These are phyloP conservation scores for Philaethria dido DNA, from an alignment of 2,888 invertebrate species.

Conservation along the genomic window DNA sequence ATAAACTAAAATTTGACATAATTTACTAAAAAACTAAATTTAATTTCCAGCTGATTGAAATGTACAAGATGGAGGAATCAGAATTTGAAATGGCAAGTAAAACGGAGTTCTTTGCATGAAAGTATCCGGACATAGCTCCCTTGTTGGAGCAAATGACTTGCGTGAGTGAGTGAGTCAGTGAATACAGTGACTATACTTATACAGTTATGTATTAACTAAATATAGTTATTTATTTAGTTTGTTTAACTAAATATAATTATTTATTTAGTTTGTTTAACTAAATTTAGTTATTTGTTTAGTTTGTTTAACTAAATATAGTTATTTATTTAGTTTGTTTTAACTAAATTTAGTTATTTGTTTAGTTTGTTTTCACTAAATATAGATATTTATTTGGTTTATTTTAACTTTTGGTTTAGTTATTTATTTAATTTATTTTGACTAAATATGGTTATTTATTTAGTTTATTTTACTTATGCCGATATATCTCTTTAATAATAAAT, in stretches of 20 bases:
- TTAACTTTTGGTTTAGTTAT: neutral
- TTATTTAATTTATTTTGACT: neutral
- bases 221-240: neutral
- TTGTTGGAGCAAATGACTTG: slow-evolving; percentile 70
- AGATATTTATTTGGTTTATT: too few relatives aligned
- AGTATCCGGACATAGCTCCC: slow-evolving; percentile 76
- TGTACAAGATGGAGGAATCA: slow-evolving; percentile 96
- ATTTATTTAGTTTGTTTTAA: too few relatives aligned
- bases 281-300: neutral
- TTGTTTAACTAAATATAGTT: neutral
- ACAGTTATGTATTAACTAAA: neutral
- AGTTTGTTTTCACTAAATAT: neutral
- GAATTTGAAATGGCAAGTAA: slow-evolving; percentile 95
- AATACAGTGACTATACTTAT: neutral
- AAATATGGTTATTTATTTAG: too few relatives aligned
- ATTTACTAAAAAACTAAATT: neutral
- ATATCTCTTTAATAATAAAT: too few relatives aligned
- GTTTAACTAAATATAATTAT: neutral
- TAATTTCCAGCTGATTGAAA: slow-evolving; percentile 90
- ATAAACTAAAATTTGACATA: too few relatives aligned
- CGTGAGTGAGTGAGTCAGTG: slow-evolving; percentile 39
- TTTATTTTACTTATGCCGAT: too few relatives aligned
- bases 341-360: neutral
- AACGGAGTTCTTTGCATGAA: slow-evolving; percentile 95
- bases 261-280: too few relatives aligned